Base-by-base conservation (phyloP, 1,140 invertebrate species). In the Microplitis demolitor region DNA sequence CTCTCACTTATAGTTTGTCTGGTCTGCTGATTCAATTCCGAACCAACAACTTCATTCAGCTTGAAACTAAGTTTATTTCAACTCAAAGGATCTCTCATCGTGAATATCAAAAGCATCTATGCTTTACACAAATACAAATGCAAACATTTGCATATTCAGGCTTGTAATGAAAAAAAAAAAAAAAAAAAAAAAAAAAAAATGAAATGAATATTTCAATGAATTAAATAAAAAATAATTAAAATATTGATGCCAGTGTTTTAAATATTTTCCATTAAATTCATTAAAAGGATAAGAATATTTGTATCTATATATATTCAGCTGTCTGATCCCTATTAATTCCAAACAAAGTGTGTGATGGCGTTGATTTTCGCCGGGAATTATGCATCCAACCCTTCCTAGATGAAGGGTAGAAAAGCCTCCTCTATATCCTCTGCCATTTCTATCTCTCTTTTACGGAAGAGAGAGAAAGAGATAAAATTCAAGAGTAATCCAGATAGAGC, bases 271-370 rank as follows among this genome's bases (percentile, higher is more conserved):
- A 45, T 11, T 45, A 6, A 45, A 45, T 68, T 14, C 45, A 16
- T 11, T 14, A 35, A 3, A 56, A 69, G 24, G 50, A 24, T 33
- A 66, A 51, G 0, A 45, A 56, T 56, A 16, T 56, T 24, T 56
- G n/a, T 56, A 14, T 56, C 53, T 56, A 5, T n/a, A 16, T n/a
- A 56, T 56, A 62, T 62, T 31, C 13, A 45, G 39, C 39, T 31
- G n/a, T 34, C 6, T 33, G 64, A 66, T 66, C 54, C 51, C 60
- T 37, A 66, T 64, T 66, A 72, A 66, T 72, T 45, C 53, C 13
- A 64, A 71, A 71, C 70, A 72, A 72, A 72, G 70, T 72, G 66
- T 24, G 13, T 66, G 61, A 66, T 54, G 70, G 62, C 64, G 70
- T 72, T 72, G 63, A 72, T 72, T 66, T 66, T 45, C 51, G 24